Conservation (phyloP, 2,888 invertebrate genomes). For the Schizaphis graminum region DNA sequence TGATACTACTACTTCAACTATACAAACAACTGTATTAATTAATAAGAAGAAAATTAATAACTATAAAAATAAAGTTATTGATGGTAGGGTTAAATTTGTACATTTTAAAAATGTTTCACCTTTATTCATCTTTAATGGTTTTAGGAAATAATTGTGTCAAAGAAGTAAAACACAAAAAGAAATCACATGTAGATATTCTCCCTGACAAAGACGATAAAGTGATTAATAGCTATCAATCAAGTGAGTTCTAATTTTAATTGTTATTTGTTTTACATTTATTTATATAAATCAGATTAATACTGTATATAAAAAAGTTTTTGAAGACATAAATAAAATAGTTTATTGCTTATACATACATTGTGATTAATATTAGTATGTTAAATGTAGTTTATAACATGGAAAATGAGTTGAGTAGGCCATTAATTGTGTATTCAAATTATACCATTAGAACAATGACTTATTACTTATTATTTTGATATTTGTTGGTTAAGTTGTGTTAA, state of each 20-base stretch:
- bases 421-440: background rate
- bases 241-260: background rate
- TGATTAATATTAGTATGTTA: background rate
- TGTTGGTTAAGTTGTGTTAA: background rate
- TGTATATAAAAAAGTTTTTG: background rate
- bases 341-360: background rate
- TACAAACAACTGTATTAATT: background rate
- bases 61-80: background rate
- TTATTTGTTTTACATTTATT: background rate
- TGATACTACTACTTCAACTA: background rate
- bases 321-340: background rate
- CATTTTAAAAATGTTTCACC: background rate
- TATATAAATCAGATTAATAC: background rate
- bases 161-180: background rate
- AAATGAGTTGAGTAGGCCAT: background rate
- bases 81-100: slow-evolving; percentile 10
- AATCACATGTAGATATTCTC: background rate
- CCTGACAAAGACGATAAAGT: slow-evolving; percentile 6
- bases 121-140: background rate
- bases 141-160: background rate
- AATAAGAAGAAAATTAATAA: background rate
- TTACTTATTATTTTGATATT: background rate
- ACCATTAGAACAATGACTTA: background rate
- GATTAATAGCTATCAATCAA: background rate
- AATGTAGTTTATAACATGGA: background rate